Evolutionary conservation across 2,797 vertebrate genomes (phyloP).

Genomic region (Epinephelus coioides): DNA sequence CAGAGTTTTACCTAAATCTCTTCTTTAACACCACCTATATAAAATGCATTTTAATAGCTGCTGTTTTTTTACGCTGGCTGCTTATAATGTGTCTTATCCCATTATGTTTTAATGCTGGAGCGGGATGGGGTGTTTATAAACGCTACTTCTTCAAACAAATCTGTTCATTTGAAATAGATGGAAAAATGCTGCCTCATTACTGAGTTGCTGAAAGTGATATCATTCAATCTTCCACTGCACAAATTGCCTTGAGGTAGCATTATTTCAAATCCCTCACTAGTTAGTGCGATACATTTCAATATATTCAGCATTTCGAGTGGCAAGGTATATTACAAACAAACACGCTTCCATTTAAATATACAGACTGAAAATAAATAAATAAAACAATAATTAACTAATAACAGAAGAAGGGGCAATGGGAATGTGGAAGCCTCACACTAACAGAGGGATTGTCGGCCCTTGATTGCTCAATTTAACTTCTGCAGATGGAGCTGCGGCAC

Average conservation of each 20-base stretch:
- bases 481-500: conserved; percentile 49
- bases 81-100: conserved; percentile 21
- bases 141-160: conserved; percentile 47
- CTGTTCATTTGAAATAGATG: conserved; percentile 54
- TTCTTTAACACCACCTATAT: neutral
- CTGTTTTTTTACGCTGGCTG: conserved; percentile 3
- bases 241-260: conserved; percentile 61
- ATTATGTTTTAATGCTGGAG: conserved; percentile 35
- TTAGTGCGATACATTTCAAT: conserved; percentile 46
- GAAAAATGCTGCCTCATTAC: conserved; percentile 45
- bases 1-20: conserved; percentile 1
- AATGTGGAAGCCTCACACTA: conserved; percentile 65
- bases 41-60: conserved; percentile 7
- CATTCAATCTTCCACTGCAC: conserved; percentile 58
- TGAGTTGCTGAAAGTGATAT: conserved; percentile 44
- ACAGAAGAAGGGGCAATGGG: conserved; percentile 52
- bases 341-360: conserved; percentile 54
- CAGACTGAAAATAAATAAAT: conserved; percentile 62
- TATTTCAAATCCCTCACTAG: conserved; percentile 57
- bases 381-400: conserved; percentile 72
- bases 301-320: conserved; percentile 46
- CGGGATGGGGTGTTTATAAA: conserved; percentile 37
- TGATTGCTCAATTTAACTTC: conserved; percentile 77
- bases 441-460: conserved; percentile 66
- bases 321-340: conserved; percentile 60